A percentile compares a stretch with the other conserved stretches of the same genome.
Conservation (phyloP, 1,140 invertebrate species). For the Ladona fulva region DNA sequence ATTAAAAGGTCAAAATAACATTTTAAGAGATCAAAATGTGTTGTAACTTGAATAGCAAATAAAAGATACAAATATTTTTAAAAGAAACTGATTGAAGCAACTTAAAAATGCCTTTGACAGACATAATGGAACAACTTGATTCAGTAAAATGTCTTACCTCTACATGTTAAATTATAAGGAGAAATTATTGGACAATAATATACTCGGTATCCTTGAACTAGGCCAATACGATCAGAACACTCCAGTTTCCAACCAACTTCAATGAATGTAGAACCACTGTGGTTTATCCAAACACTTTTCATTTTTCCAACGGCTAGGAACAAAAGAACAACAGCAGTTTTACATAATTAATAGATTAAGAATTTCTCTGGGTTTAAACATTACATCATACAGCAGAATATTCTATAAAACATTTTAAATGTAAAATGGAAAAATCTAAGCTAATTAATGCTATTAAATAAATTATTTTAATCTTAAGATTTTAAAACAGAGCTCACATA, state of each 20-base stretch:
- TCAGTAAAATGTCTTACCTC: too few relatives aligned
- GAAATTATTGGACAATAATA: constrained; percentile 54
- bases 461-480: too few relatives aligned
- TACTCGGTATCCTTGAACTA: constrained; percentile 54
- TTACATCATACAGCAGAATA: neutral
- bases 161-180: constrained; percentile 40
- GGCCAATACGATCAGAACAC: constrained; percentile 55
- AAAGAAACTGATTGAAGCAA: too few relatives aligned
- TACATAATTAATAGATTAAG: constrained; percentile 20
- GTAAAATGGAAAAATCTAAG: too few relatives aligned
- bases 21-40: too few relatives aligned
- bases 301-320: constrained; percentile 51
- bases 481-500: too few relatives aligned
- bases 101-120: too few relatives aligned
- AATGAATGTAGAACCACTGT: constrained; percentile 46
- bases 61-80: too few relatives aligned
- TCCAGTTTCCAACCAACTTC: constrained; percentile 59
- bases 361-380: constrained; percentile 15
- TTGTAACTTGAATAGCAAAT: too few relatives aligned
- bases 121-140: too few relatives aligned
- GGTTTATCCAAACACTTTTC: constrained; percentile 50
- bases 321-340: constrained; percentile 16
- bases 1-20: too few relatives aligned
- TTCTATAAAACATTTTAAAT: neutral
- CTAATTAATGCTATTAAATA: too few relatives aligned